Conservation (phyloP, 2,888 invertebrate species). For the Pelosia muscerda region DNA sequence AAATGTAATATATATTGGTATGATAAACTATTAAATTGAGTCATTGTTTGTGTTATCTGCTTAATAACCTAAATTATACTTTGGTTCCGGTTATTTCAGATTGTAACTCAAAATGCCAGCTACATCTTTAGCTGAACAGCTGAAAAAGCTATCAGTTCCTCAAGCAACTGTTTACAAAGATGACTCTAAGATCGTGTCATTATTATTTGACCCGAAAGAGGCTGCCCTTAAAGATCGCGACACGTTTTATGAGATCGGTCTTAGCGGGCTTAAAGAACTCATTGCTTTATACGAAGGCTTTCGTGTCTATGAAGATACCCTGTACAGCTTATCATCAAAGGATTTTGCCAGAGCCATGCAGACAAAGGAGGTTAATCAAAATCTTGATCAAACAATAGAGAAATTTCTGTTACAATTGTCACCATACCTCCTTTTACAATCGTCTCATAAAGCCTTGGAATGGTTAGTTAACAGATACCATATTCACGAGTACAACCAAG, state of each 20-base stretch:
- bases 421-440: conserved; percentile 95
- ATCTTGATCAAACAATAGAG: conserved; percentile 91
- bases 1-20: not conserved
- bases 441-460: conserved; percentile 96
- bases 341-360: conserved; percentile 94
- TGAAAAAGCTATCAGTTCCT: conserved; percentile 91
- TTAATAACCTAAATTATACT: conserved; percentile 11
- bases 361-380: conserved; percentile 90
- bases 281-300: conserved; percentile 91
- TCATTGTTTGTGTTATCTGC: not conserved
- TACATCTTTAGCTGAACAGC: conserved; percentile 93
- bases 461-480: conserved; percentile 97
- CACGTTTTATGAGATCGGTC: conserved; percentile 94
- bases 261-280: conserved; percentile 94
- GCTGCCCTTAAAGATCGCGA: conserved; percentile 95
- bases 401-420: conserved; percentile 93
- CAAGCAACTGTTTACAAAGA: conserved; percentile 90
- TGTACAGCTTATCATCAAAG: conserved; percentile 93
- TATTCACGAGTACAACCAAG: conserved; percentile 95
- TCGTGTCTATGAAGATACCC: conserved; percentile 89
- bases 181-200: conserved; percentile 91
- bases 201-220: conserved; percentile 96
- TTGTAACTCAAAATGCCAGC: conserved; percentile 67
- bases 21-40: not conserved
- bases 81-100: conserved; percentile 13